phyloP scores from a whole-genome alignment of 35 echinoderm and acorn worm genomes.

The Amphiura filiformis region DNA sequence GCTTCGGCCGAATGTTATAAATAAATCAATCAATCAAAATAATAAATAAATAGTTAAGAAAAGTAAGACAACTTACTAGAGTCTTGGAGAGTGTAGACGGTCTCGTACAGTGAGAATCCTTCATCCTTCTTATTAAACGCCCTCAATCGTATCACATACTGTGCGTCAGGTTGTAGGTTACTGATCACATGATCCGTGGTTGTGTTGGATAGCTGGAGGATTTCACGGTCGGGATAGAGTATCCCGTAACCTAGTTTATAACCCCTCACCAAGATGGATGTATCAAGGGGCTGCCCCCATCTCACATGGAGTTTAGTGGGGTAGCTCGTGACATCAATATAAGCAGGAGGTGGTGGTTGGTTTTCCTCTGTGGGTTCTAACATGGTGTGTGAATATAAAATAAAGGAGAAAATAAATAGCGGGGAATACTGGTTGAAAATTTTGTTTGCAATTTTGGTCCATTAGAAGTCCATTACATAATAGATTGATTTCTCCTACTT shows the following conservation, averaged over 20 bases:
- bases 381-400: not conserved
- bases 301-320: conserved; percentile 50
- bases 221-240: conserved; percentile 37
- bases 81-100: conserved; percentile 32
- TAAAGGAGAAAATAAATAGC: not conserved
- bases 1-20: too few species aligned
- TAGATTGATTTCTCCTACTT: too few species aligned
- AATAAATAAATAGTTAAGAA: too few species aligned
- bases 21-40: too few species aligned
- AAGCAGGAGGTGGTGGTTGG: conserved; percentile 33
- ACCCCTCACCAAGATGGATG: conserved; percentile 52
- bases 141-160: conserved; percentile 76
- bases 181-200: conserved; percentile 25
- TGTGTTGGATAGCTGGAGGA: conserved; percentile 2
- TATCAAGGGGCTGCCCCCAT: conserved; percentile 53
- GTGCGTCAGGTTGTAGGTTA: conserved; percentile 42
- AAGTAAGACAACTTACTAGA: too few species aligned
- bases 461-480: not conserved
- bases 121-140: conserved; percentile 73
- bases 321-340: conserved; percentile 14
- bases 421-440: not conserved
- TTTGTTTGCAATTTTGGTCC: not conserved
- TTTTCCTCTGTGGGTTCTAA: conserved; percentile 23
- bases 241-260: conserved; percentile 74
- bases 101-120: conserved; percentile 50